A percentile compares a stretch with the other conserved stretches of the same genome.
These are phyloP conservation scores for Drosophila buzzatii DNA, from an alignment of 2,888 invertebrate genomes.

Conservation along the genomic window DNA sequence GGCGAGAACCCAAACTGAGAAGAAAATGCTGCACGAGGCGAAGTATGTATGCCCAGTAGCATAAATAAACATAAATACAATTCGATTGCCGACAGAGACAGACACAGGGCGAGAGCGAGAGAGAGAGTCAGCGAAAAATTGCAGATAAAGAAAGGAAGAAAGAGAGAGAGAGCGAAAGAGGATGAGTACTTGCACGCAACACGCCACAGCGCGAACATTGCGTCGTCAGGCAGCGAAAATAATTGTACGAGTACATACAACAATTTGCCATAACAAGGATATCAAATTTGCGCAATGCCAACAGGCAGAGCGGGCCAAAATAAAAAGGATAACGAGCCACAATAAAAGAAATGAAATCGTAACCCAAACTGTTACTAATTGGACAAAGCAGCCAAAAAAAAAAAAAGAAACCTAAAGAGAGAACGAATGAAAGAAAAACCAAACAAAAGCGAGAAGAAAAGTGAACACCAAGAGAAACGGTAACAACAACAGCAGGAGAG, in stretches of 20 bases:
- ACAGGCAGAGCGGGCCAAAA: slow-evolving; percentile 44
- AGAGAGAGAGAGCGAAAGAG: background rate
- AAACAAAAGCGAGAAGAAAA: slow-evolving; percentile 12
- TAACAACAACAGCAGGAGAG: slow-evolving; percentile 9
- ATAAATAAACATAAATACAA: slow-evolving; percentile 64
- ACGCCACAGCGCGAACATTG: slow-evolving; percentile 19
- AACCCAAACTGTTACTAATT: slow-evolving; percentile 80
- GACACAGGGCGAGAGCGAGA: background rate
- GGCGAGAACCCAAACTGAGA: slow-evolving; percentile 6
- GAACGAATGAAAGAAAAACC: slow-evolving; percentile 18
- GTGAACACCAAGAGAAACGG: slow-evolving; percentile 43
- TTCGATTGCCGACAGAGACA: slow-evolving; percentile 48
- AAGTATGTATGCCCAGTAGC: slow-evolving; percentile 54
- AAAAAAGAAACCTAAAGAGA: background rate
- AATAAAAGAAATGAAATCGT: slow-evolving; percentile 81
- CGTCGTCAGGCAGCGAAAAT: slow-evolving; percentile 51
- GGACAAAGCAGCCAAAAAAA: slow-evolving; percentile 74
- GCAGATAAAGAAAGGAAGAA: background rate
- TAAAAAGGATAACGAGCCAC: slow-evolving; percentile 81
- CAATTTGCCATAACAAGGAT: slow-evolving; percentile 81
- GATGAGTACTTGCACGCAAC: slow-evolving; percentile 26
- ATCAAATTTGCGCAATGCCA: slow-evolving; percentile 75
- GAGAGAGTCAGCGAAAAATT: background rate
- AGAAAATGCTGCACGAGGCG: slow-evolving; percentile 39
- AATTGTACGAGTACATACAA: slow-evolving; percentile 69